Evolutionary conservation across 2,113 vertebrate species (phyloP).

Genomic region (Tachysurus vachellii): DNA sequence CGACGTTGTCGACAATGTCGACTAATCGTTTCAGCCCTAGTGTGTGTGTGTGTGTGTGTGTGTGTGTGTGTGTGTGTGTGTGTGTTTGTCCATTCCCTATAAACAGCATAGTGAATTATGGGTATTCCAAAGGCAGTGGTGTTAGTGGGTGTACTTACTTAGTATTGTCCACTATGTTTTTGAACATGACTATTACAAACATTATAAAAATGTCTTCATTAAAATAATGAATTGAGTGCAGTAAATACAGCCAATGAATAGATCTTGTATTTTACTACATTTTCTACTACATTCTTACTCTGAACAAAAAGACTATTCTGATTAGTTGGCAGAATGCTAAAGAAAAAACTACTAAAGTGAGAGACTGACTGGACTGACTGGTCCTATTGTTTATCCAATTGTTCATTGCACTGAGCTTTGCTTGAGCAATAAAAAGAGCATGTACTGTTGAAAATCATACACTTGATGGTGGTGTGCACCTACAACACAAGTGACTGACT

Average conservation of each 20-base stretch:
- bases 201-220: background rate
- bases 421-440: background rate
- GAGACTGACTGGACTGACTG: background rate
- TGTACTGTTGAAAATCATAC: background rate
- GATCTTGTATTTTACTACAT: background rate
- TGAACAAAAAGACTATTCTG: background rate
- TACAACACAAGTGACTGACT: background rate
- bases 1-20: too few relatives aligned
- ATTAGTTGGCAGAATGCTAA: background rate
- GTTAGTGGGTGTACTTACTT: conserved; percentile 73
- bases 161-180: background rate
- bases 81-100: background rate
- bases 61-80: too few relatives aligned
- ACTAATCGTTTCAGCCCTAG: too few relatives aligned
- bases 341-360: background rate
- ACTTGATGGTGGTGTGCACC: background rate
- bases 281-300: background rate
- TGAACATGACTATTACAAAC: too few relatives aligned
- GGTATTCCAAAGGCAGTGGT: background rate
- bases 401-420: background rate
- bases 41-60: too few relatives aligned
- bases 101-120: background rate
- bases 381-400: background rate
- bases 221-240: background rate
- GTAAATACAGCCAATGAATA: background rate